phyloP scores from a whole-genome alignment of 2,888 invertebrate genomes.

The Sicus ferrugineus region DNA sequence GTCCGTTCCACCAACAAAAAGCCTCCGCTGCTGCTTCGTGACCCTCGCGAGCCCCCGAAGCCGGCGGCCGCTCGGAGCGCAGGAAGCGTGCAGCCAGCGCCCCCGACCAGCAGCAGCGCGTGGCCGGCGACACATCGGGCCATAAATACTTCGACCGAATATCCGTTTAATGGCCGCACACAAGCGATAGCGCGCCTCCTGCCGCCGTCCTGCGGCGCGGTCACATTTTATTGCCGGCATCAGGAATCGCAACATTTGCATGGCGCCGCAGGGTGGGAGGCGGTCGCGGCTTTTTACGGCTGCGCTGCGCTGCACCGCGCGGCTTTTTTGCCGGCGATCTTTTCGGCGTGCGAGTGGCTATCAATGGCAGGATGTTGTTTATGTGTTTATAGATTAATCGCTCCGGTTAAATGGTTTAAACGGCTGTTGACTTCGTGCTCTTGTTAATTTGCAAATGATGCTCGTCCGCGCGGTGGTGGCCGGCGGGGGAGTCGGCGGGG shows the following conservation, averaged over 20 bases:
- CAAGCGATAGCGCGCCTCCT: conserved; percentile 30
- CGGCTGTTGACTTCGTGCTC: conserved; percentile 51
- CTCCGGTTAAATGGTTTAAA: conserved; percentile 59
- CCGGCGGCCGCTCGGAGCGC: background rate
- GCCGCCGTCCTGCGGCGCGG: background rate
- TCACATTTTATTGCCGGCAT: conserved; percentile 30
- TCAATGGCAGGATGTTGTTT: conserved; percentile 52
- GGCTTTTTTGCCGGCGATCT: conserved; percentile 2
- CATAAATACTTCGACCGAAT: conserved; percentile 61
- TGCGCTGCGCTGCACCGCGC: background rate
- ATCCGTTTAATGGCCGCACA: conserved; percentile 55
- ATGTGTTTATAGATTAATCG: conserved; percentile 63
- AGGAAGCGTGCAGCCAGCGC: background rate
- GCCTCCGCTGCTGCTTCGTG: background rate
- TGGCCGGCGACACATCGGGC: conserved; percentile 43
- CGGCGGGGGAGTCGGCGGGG: background rate
- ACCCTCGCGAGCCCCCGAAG: background rate
- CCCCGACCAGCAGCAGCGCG: conserved; percentile 39
- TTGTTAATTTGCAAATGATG: conserved; percentile 47
- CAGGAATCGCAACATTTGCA: conserved; percentile 34
- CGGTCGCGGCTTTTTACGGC: conserved; percentile 24
- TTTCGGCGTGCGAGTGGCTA: conserved; percentile 25
- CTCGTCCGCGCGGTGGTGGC: conserved; percentile 9
- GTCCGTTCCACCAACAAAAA: background rate
- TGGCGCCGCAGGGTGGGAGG: conserved; percentile 13